Percentiles rank a stretch among this genome's conserved stretches.
Evolutionary conservation across 2,797 vertebrate genomes (phyloP).

Genomic region (Chloroceryle inda): DNA sequence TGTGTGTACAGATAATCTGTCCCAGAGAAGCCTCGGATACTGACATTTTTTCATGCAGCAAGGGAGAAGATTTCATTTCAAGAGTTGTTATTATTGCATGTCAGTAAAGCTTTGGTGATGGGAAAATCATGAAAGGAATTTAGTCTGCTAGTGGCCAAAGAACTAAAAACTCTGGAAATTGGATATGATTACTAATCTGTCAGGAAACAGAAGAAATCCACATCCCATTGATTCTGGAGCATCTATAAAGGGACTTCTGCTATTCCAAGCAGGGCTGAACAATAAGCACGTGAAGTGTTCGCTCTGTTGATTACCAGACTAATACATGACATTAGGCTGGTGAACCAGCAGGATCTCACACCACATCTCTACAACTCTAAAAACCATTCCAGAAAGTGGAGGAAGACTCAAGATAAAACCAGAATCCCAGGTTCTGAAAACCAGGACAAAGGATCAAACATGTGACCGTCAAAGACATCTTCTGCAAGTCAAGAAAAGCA

Average conservation of each 20-base stretch:
- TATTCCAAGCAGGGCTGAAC: background rate
- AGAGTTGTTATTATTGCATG: background rate
- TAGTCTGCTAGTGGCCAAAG: background rate
- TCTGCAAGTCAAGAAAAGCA: background rate
- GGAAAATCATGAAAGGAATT: constrained; percentile 5
- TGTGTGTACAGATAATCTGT: background rate
- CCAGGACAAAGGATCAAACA: background rate
- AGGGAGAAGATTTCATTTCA: background rate
- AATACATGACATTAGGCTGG: background rate
- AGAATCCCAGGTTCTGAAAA: background rate
- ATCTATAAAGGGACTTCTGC: background rate
- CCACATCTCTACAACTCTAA: background rate
- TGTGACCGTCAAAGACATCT: background rate
- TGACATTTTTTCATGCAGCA: background rate
- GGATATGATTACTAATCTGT: background rate
- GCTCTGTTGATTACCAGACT: background rate
- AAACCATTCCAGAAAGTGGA: background rate
- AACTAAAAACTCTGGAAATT: background rate
- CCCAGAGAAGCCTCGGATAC: background rate
- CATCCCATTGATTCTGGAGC: background rate
- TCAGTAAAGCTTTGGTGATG: background rate
- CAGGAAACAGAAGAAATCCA: background rate
- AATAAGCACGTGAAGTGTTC: background rate
- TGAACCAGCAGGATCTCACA: background rate
- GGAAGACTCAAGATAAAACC: background rate